These are phyloP conservation scores for Streblospio benedicti DNA, from an alignment of 1,140 invertebrate genomes.

Conservation along the genomic window DNA sequence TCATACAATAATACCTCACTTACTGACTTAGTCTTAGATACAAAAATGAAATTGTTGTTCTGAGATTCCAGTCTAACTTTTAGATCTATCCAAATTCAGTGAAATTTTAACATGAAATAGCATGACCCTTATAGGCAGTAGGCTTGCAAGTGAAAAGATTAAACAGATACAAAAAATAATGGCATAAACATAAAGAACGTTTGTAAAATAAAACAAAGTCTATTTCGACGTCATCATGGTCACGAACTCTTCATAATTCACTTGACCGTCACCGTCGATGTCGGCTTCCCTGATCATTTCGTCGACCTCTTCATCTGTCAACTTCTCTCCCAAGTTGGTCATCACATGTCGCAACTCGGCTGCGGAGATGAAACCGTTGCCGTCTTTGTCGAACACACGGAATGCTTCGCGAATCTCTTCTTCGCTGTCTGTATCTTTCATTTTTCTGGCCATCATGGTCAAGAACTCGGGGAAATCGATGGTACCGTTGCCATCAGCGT, in stretches of 20 bases:
- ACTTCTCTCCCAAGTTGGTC: constrained; percentile 78
- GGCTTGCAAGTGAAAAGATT: too few species aligned
- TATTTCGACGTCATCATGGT: constrained; percentile 2
- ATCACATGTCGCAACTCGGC: constrained; percentile 58
- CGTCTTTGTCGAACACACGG: constrained; percentile 95
- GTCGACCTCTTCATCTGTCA: constrained; percentile 84
- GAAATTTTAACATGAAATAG: too few species aligned
- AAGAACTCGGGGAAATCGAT: constrained; percentile 86
- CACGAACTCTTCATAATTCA: constrained; percentile 24
- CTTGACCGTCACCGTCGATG: constrained; percentile 64
- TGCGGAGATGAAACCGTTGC: constrained; percentile 60
- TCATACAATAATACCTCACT: too few species aligned
- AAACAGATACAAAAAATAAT: too few species aligned
- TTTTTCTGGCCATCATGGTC: constrained; percentile 81
- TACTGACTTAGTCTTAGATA: too few species aligned
- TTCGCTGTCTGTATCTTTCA: constrained; percentile 99
- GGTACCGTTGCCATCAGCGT: constrained; percentile 66
- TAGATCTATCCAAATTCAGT: too few species aligned
- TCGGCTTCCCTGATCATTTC: constrained; percentile 90
- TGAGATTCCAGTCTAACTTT: too few species aligned
- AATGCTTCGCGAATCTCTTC: constrained; percentile 97
- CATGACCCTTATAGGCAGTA: too few species aligned
- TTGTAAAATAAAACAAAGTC: too few species aligned
- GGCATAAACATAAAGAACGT: too few species aligned
- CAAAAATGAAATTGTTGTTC: too few species aligned